Percentiles rank a stretch among this genome's conserved stretches.
These are phyloP conservation scores for Oncorhynchus mykiss DNA, from an alignment of 2,113 vertebrate genomes.

Conservation along the genomic window DNA sequence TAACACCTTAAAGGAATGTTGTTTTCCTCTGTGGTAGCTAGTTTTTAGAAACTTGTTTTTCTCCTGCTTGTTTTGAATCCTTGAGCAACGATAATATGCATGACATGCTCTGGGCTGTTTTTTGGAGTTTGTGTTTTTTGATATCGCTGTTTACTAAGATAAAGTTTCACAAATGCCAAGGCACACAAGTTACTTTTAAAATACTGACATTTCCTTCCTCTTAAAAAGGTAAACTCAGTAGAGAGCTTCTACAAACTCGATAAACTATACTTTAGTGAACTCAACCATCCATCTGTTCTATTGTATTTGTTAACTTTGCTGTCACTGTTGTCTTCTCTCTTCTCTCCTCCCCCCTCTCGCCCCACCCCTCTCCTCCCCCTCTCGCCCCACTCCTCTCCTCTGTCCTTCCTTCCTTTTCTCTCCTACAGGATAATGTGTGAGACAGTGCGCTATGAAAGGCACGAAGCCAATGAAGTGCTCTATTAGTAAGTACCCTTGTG, in stretches of 20 bases:
- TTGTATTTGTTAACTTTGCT: too few relatives aligned
- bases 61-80: constrained; percentile 34
- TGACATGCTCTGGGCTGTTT: too few relatives aligned
- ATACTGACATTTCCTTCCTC: constrained; percentile 3
- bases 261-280: too few relatives aligned
- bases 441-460: constrained; percentile 94
- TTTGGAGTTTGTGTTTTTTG: too few relatives aligned
- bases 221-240: neutral
- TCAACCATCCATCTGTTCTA: too few relatives aligned
- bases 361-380: neutral
- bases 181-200: neutral
- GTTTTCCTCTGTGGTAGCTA: constrained; percentile 38
- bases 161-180: neutral
- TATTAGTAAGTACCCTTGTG: constrained; percentile 86
- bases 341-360: neutral
- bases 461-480: constrained; percentile 96
- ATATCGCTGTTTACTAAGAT: constrained; percentile 24
- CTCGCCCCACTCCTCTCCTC: neutral
- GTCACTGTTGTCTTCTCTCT: too few relatives aligned
- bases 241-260: too few relatives aligned
- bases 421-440: constrained; percentile 92
- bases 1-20: constrained; percentile 28
- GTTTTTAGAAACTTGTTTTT: constrained; percentile 22
- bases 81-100: too few relatives aligned
- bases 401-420: constrained; percentile 31